Percentiles rank a stretch among this genome's conserved stretches.
Conservation (phyloP, 2,113 vertebrate genomes). For the Lagenorhynchus albirostris region DNA sequence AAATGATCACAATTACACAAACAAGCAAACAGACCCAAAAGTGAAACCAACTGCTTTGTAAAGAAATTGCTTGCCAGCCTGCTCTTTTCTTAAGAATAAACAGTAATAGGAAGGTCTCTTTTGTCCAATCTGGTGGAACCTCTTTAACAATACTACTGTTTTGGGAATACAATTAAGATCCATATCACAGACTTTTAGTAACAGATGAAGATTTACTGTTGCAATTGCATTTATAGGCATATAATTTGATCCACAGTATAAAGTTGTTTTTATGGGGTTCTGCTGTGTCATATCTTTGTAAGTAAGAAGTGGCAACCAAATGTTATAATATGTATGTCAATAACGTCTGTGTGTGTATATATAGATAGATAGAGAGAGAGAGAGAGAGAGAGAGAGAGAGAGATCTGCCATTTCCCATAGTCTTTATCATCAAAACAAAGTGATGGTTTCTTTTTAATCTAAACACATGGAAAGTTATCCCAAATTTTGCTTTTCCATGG, state of each 20-base stretch:
- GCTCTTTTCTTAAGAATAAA: slow-evolving; percentile 8
- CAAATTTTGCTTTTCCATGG: not conserved
- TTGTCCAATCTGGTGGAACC: not conserved
- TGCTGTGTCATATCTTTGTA: not conserved
- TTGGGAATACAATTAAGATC: not conserved
- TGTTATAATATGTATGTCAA: not conserved
- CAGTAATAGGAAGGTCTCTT: not conserved
- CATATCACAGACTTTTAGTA: not conserved
- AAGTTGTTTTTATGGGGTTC: not conserved
- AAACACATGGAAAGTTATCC: not conserved
- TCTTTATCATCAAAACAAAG: not conserved
- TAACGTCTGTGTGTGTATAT: not conserved
- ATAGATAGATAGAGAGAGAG: not conserved
- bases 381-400: not conserved
- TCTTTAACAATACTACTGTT: not conserved
- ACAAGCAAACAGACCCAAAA: not conserved
- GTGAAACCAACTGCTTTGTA: not conserved
- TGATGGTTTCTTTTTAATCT: not conserved
- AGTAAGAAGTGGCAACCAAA: not conserved
- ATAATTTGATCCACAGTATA: not conserved
- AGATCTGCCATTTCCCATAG: not conserved
- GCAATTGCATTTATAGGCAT: not conserved
- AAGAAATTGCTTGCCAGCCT: not conserved
- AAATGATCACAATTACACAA: not conserved
- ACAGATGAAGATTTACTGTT: not conserved